These are phyloP conservation scores for Ametastegia equiseti DNA, from an alignment of 2,888 invertebrate genomes.

Conservation along the genomic window DNA sequence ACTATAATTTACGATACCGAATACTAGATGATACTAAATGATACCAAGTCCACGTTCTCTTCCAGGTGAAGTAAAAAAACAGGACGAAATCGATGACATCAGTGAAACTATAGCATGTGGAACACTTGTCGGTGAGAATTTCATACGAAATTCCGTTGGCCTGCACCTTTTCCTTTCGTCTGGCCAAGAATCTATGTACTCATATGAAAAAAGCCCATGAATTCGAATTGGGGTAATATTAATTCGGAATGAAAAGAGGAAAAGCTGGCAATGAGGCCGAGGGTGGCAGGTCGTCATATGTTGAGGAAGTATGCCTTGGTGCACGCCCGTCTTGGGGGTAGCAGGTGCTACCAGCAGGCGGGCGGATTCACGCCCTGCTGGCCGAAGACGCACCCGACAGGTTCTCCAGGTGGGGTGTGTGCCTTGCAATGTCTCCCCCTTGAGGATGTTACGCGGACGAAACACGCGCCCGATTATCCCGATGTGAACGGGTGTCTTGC, in stretches of 20 bases:
- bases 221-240: not conserved
- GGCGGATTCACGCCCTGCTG: slow-evolving; percentile 75
- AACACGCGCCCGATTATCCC: slow-evolving; percentile 8
- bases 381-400: slow-evolving; percentile 61
- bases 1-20: not conserved
- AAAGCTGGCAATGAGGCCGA: no score
- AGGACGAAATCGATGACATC: no score
- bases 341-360: slow-evolving; percentile 69
- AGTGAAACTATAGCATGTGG: no score
- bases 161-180: no score
- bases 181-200: no score
- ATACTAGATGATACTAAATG: no score
- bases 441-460: not conserved
- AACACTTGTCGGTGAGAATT: no score
- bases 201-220: not conserved
- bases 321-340: slow-evolving; percentile 72
- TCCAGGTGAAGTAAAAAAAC: no score
- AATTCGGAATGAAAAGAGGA: not conserved
- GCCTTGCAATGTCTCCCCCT: slow-evolving; percentile 10
- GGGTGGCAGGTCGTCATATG: slow-evolving; percentile 31
- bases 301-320: slow-evolving; percentile 40
- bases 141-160: no score
- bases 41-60: no score
- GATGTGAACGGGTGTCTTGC: not conserved
- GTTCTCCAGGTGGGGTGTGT: slow-evolving; percentile 53